Percentiles rank a stretch among this genome's conserved stretches.
These are phyloP conservation scores for Halictus rubicundus DNA, from an alignment of 1,140 invertebrate species.

Conservation along the genomic window DNA sequence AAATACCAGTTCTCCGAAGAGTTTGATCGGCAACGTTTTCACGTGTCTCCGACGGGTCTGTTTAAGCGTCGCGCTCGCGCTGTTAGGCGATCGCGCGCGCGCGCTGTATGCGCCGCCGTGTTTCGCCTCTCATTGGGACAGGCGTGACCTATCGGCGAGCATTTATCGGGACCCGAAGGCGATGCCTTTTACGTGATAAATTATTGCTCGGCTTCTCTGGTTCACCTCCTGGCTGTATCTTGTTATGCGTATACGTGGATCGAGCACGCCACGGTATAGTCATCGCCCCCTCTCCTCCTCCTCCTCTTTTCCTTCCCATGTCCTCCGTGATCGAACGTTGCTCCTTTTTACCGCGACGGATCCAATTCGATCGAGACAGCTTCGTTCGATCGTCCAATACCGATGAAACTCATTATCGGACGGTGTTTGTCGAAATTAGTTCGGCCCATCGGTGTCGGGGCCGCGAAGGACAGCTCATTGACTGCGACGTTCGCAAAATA, in stretches of 20 bases:
- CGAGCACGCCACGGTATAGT: constrained; percentile 50
- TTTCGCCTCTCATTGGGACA: constrained; percentile 62
- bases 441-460: too few species aligned
- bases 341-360: neutral
- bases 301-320: constrained; percentile 21
- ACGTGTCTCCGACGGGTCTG: constrained; percentile 39
- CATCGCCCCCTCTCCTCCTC: constrained; percentile 6
- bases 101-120: constrained; percentile 28
- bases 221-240: constrained; percentile 51
- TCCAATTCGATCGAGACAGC: neutral
- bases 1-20: constrained; percentile 25
- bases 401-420: constrained; percentile 29
- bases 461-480: too few species aligned
- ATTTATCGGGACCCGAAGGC: constrained; percentile 59
- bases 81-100: constrained; percentile 33
- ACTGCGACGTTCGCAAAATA: too few species aligned
- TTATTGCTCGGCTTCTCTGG: constrained; percentile 57
- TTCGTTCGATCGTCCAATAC: too few species aligned
- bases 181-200: constrained; percentile 67
- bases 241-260: constrained; percentile 49
- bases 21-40: constrained; percentile 37
- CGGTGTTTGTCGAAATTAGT: neutral
- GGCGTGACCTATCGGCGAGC: constrained; percentile 63
- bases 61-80: constrained; percentile 3
- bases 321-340: neutral